Base-by-base conservation (phyloP, 1,140 invertebrate species). In the Dinoponera quadriceps region DNA sequence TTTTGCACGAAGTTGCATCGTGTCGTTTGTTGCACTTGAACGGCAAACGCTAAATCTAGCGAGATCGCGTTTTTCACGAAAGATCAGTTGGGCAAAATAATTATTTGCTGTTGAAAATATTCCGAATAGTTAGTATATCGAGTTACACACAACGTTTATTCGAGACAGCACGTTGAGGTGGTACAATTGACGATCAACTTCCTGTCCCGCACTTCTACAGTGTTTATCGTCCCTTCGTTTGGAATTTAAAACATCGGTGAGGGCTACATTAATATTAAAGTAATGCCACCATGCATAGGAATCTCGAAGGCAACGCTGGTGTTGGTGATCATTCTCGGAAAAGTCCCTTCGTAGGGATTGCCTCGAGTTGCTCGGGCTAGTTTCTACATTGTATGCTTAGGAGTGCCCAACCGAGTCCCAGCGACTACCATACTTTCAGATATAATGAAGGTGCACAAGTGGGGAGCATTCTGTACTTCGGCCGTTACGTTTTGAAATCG, bases 351-450 rank as follows among this genome's bases (percentile, higher is more conserved):
- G 14, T 55, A 22, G 33, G n/a, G 25, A n/a, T 68, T 33, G 33
- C 38, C 18, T 48, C 63, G 44, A 22, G 51, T 48, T 25, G 69
- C 18, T 48, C 63, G 44, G 25, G 51, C 65, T 38, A 80, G 65
- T 57, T 80, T 48, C 54, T 59, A 80, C 51, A 80, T 71, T 80
- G 65, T 80, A 49, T 80, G 33, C 65, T 78, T 69, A 57, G 65
- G 49, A 38, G n/a, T 44, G 57, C 33, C 14, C 33, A 57, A 48
- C 51, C n/a, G 63, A 44, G 27, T 78, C 29, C 27, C 33, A 80
- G 20, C 33, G 22, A 59, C 38, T 25, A 49, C 11, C 13, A 51
- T 13, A n/a, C 38, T 44, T 25, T 68, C 5, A 16, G 0, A 38
- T 25, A 22, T 27, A 16, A 66, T 4, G 1, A 54, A 20, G 9